phyloP scores from a whole-genome alignment of 2,888 invertebrate species.

The Thysanoteuthis rhombus region DNA sequence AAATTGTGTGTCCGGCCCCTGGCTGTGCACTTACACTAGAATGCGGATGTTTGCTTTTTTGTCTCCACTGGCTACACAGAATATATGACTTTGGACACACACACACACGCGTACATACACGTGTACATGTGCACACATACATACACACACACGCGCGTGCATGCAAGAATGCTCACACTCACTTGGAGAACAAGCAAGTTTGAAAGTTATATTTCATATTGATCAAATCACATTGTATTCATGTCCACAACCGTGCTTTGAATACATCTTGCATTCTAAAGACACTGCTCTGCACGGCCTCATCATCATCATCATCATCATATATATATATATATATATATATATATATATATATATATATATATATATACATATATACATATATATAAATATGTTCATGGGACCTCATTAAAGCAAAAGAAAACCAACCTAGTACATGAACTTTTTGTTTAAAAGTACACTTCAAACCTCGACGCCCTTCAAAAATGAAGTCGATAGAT shows the following conservation, averaged over 20 bases:
- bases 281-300: not conserved
- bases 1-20: conserved; percentile 12
- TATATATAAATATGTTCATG: not conserved
- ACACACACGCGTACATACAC: not conserved
- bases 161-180: not conserved
- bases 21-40: conserved; percentile 12
- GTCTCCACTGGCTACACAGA: not conserved
- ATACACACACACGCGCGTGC: not conserved
- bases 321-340: not conserved
- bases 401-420: not conserved
- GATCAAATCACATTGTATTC: not conserved
- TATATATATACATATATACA: not conserved
- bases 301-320: not conserved
- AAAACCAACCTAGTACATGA: too few species aligned
- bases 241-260: not conserved
- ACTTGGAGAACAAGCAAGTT: not conserved
- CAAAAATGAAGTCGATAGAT: too few species aligned
- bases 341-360: not conserved
- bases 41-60: conserved; percentile 12
- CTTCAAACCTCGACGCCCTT: too few species aligned
- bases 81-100: not conserved
- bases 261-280: not conserved
- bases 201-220: not conserved
- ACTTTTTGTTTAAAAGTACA: too few species aligned
- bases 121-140: not conserved